Conservation (phyloP, 1,140 invertebrate species). For the Nasonia vitripennis region DNA sequence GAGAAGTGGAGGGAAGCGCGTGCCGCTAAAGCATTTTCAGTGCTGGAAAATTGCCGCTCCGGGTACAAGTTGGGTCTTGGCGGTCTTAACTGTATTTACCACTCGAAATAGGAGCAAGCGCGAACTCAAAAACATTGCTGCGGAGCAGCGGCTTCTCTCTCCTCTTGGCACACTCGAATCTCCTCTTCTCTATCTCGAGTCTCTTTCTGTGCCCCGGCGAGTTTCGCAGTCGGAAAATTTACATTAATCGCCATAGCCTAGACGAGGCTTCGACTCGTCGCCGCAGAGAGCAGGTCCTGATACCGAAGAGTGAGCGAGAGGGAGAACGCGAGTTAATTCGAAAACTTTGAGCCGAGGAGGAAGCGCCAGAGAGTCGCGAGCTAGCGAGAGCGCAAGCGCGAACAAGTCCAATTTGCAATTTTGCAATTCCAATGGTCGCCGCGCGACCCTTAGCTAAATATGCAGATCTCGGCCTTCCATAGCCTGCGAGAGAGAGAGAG, state of each 20-base stretch:
- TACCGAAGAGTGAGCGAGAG: not conserved
- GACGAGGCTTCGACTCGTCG: not conserved
- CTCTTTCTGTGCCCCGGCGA: not conserved
- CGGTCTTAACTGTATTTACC: conserved; percentile 14
- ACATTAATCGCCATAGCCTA: conserved; percentile 43
- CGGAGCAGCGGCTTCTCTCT: not conserved
- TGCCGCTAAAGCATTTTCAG: conserved; percentile 24
- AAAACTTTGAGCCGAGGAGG: conserved; percentile 57
- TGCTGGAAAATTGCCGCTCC: conserved; percentile 25
- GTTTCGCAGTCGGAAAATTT: conserved; percentile 43
- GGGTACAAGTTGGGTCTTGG: not conserved
- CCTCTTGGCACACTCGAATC: conserved; percentile 20
- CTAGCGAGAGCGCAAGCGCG: conserved; percentile 11
- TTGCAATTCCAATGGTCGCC: conserved; percentile 67
- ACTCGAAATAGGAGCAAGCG: conserved; percentile 10
- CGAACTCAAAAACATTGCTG: conserved; percentile 13
- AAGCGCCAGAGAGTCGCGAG: conserved; percentile 28
- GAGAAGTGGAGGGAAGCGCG: not conserved
- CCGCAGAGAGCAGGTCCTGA: not conserved
- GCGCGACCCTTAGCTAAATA: conserved; percentile 61
- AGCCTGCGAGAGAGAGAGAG: not conserved
- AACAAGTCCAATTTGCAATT: conserved; percentile 67
- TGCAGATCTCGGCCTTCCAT: conserved; percentile 58
- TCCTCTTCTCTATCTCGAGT: conserved; percentile 21
- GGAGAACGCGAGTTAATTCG: conserved; percentile 57